Evolutionary conservation across 2,113 vertebrate species (phyloP), one percentile per base, ranked within the genome.

Genomic region (Colistium nudipinnis): DNA sequence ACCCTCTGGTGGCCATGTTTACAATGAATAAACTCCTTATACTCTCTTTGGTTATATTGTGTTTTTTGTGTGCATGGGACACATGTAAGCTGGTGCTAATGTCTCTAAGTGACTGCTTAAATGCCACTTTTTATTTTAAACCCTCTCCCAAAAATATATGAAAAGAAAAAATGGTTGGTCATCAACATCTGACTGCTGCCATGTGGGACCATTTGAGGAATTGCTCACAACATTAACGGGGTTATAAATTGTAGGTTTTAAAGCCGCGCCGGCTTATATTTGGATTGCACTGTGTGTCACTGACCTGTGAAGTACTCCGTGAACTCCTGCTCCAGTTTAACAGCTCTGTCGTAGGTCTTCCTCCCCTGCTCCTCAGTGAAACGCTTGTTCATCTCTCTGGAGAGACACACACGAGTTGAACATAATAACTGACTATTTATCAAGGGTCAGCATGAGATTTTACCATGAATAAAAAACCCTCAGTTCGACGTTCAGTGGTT

Each of bases 371-470:
- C 98, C 83, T 98, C 97, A 0, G 92, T 94, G 64, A 99, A 91
- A 44, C 96, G 95, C 81, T 98, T 98, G 92, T 98, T 99, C 95
- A 99, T 97, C 92, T 98, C 97, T 92, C 98, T 99, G 89, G 7
- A 61, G 30, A 64, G 30, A 66, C 38, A 71, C 3, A 79, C 9
- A 27, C 2, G 3, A 28, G 14, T 33, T 25, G 5, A 1, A 17
- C 7, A 36, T 0, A 0, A 1, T 2, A 0, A 27, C 27, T 19
- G 16, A 56, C 7, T 56, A 6, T 7, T n/a, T 25, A 10, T 65
- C 4, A 69, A 20, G 3, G 11, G 4, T 13, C 20, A 35, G 30
- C 17, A 31, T 3, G 14, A 12, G 9, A 19, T 27, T 20, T 9
- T 16, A 9, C 31, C 7, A 31, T 6, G 8, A 39, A 47, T 33